Evolutionary conservation across 2,888 invertebrate genomes (phyloP).

Genomic region (Holacanthella duospinosa): DNA sequence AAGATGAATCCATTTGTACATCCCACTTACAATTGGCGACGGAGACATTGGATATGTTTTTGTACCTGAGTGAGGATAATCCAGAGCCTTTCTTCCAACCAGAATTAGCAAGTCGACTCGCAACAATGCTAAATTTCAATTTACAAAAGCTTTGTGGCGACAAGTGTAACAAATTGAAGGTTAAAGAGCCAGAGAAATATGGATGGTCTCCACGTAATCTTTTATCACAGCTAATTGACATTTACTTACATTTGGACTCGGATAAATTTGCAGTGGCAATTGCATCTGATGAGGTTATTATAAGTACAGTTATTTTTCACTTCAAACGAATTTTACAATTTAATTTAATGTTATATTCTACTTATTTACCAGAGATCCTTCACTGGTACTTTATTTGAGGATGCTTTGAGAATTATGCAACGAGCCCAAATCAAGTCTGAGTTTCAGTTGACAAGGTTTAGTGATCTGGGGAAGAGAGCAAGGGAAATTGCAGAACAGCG

Average conservation of each 20-base stretch:
- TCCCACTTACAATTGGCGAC: slow-evolving; percentile 83
- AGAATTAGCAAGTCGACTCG: slow-evolving; percentile 83
- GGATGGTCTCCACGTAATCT: slow-evolving; percentile 93
- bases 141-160: slow-evolving; percentile 90
- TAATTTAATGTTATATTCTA: slow-evolving; percentile 12
- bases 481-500: slow-evolving; percentile 58
- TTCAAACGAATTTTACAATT: neutral
- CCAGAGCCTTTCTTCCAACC: slow-evolving; percentile 88
- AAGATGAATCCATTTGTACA: slow-evolving; percentile 76
- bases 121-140: slow-evolving; percentile 98
- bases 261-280: slow-evolving; percentile 81
- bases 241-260: slow-evolving; percentile 92
- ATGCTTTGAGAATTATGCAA: slow-evolving; percentile 71
- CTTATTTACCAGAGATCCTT: slow-evolving; percentile 71
- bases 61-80: slow-evolving; percentile 88
- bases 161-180: slow-evolving; percentile 83
- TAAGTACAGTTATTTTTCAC: slow-evolving; percentile 7
- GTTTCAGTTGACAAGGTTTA: slow-evolving; percentile 75
- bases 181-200: slow-evolving; percentile 85
- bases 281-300: slow-evolving; percentile 84
- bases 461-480: slow-evolving; percentile 62
- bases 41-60: slow-evolving; percentile 96
- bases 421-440: slow-evolving; percentile 72
- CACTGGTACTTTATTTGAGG: slow-evolving; percentile 80
- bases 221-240: slow-evolving; percentile 84